Conservation (phyloP, 2,797 vertebrate genomes). For the Gallinago stenura region DNA sequence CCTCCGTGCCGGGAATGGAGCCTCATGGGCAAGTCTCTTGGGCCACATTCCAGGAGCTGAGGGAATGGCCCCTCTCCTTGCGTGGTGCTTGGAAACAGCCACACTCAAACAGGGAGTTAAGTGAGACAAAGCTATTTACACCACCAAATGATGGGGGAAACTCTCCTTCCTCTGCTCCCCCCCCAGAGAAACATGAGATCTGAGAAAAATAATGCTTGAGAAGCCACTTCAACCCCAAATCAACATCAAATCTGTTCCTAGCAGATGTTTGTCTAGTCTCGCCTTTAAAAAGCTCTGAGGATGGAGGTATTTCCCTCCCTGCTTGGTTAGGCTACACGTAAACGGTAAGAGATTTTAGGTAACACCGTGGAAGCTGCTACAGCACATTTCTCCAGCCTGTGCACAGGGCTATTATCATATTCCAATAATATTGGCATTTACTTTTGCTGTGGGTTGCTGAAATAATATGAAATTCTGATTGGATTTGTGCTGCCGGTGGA, state of each 20-base stretch:
- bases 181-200: neutral
- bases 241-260: neutral
- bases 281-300: neutral
- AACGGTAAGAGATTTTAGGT: neutral
- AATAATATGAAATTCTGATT: conserved; percentile 49
- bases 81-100: neutral
- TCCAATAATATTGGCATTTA: neutral
- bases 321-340: neutral
- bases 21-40: neutral
- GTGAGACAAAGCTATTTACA: neutral
- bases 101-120: neutral
- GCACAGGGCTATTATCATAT: neutral
- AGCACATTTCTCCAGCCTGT: neutral
- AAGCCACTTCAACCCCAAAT: neutral
- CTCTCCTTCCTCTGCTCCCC: neutral
- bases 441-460: conserved; percentile 7
- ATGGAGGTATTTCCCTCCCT: neutral
- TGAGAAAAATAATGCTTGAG: neutral
- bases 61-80: neutral
- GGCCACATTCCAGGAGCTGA: neutral
- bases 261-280: neutral
- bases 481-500: conserved; percentile 23
- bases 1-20: neutral
- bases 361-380: neutral
- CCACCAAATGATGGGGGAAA: neutral